Evolutionary conservation across 1,140 invertebrate genomes (phyloP).

Genomic region (Drosophila triauraria): DNA sequence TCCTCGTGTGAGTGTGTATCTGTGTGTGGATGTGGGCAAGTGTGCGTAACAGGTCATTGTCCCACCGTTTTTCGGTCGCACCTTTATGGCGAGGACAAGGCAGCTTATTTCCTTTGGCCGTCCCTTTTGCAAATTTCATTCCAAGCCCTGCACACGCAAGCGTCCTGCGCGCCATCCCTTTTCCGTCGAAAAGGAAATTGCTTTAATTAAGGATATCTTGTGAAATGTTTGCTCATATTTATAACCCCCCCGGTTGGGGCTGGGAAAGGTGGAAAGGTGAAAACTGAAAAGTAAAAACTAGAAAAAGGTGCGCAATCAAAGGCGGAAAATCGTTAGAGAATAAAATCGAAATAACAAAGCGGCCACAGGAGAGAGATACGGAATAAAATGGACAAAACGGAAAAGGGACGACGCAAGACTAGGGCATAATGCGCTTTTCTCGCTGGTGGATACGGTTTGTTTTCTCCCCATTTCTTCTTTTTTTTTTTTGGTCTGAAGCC

Average conservation of each 20-base stretch:
- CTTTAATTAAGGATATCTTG: constrained; percentile 82
- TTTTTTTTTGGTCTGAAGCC: constrained; percentile 1
- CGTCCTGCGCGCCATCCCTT: constrained; percentile 16
- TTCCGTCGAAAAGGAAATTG: constrained; percentile 60
- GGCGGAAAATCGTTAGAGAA: constrained; percentile 69
- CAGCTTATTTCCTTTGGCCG: constrained; percentile 74
- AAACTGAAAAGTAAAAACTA: constrained; percentile 42
- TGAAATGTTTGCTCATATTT: constrained; percentile 79
- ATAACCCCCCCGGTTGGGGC: constrained; percentile 43
- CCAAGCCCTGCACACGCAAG: constrained; percentile 51
- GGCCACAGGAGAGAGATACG: constrained; percentile 49
- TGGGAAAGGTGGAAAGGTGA: constrained; percentile 29
- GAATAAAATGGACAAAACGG: constrained; percentile 20
- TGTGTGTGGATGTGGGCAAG: constrained; percentile 21
- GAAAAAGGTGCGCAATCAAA: constrained; percentile 73
- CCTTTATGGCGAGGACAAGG: constrained; percentile 66
- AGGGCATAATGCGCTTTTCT: constrained; percentile 72
- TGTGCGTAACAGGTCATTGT: constrained; percentile 75
- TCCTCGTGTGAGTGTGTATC: constrained; percentile 2
- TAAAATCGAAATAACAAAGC: constrained; percentile 79
- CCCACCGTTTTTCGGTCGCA: constrained; percentile 70
- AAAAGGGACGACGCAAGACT: constrained; percentile 19
- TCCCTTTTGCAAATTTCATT: constrained; percentile 77
- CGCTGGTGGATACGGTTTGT: constrained; percentile 43
- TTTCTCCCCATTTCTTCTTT: constrained; percentile 23